These are phyloP conservation scores for Bos taurus DNA, from an alignment of 2,113 vertebrate species.

Conservation along the genomic window ARS-UCD2.0 NC_037339.1:48863501-48864000, in stretches of 20 bases:
- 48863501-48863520: no score
- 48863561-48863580: background rate
- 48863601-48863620: background rate
- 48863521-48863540: background rate
- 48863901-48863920: background rate
- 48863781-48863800: background rate
- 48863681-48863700: background rate
- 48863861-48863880: background rate
- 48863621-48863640: background rate
- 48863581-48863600: background rate
- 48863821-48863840: background rate
- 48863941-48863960: background rate
- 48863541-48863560: background rate
- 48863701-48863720: background rate
- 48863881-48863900: background rate
- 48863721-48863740: background rate
- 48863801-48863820: background rate
- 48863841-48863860: background rate
- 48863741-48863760: background rate
- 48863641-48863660: background rate
- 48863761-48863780: background rate
- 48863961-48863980: background rate
- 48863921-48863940: background rate
- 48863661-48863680: background rate
- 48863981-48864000: background rate